Evolutionary conservation across 1,140 invertebrate genomes (phyloP).

Genomic region (Bilobella aurantiaca): DNA sequence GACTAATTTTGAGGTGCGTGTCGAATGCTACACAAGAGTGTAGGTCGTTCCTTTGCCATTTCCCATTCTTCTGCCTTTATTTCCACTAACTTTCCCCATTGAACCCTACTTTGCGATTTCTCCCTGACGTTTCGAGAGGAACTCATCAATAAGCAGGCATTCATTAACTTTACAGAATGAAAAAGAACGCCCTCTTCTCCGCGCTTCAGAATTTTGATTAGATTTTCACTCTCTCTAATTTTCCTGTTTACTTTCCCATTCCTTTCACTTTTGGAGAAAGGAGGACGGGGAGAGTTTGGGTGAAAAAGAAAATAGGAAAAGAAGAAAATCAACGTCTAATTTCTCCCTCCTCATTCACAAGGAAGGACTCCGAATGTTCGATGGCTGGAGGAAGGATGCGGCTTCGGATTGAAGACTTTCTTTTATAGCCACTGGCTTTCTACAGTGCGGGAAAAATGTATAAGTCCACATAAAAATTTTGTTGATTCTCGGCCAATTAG

Average conservation of each 20-base stretch:
- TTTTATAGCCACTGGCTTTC: too few relatives aligned
- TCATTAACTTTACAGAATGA: neutral
- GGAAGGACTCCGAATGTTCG: too few relatives aligned
- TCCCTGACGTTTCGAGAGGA: neutral
- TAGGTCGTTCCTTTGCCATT: too few relatives aligned
- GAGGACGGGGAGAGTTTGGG: too few relatives aligned
- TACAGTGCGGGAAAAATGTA: too few relatives aligned
- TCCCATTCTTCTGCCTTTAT: neutral
- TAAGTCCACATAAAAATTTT: too few relatives aligned
- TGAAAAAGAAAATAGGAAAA: too few relatives aligned
- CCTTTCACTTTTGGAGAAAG: too few relatives aligned
- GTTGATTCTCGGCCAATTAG: too few relatives aligned
- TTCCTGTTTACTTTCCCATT: neutral
- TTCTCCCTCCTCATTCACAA: neutral
- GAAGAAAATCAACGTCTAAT: slow-evolving; percentile 5
- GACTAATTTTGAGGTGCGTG: neutral
- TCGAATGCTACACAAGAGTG: too few relatives aligned
- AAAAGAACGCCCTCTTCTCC: neutral
- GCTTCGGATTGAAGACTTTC: neutral
- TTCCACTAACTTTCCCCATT: neutral
- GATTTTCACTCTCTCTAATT: neutral
- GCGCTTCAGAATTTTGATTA: slow-evolving; percentile 4
- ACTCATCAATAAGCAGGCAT: slow-evolving; percentile 1
- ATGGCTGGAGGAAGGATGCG: neutral
- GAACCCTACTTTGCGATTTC: neutral